These are phyloP conservation scores for Phalacrocorax carbo DNA, from an alignment of 2,113 vertebrate species.

Conservation along the genomic window DNA sequence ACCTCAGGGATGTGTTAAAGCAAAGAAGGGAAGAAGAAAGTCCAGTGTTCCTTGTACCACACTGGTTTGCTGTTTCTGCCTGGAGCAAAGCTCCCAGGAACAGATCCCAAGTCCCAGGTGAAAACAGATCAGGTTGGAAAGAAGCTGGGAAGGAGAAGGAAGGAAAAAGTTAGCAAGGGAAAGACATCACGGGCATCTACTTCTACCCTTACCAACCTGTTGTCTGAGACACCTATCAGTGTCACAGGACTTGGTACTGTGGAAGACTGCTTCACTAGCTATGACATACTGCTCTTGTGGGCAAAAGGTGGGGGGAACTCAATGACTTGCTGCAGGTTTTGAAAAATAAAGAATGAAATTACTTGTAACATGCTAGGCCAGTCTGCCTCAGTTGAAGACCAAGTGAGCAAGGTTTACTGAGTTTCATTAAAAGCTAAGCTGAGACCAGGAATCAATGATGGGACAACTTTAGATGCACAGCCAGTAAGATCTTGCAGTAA, in stretches of 20 bases:
- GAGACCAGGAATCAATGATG: not conserved
- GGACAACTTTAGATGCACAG: not conserved
- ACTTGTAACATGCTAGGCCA: not conserved
- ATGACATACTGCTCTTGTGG: fast-evolving
- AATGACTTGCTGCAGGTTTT: not conserved
- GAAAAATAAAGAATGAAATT: not conserved
- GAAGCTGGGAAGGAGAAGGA: not conserved
- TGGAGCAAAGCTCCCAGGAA: not conserved
- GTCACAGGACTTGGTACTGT: not conserved
- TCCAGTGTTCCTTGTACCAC: not conserved
- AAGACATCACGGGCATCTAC: not conserved
- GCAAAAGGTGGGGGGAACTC: not conserved
- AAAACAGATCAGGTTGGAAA: not conserved
- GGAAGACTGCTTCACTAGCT: not conserved
- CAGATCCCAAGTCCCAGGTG: not conserved
- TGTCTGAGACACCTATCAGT: not conserved
- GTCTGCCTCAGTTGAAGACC: not conserved
- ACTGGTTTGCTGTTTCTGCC: not conserved
- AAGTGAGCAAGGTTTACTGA: fast-evolving
- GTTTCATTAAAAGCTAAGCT: not conserved
- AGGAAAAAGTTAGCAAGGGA: not conserved
- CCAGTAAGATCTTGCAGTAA: not conserved
- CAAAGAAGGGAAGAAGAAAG: not conserved
- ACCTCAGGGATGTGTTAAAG: not conserved
- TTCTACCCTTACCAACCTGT: not conserved